Base-by-base conservation (phyloP, 2,888 invertebrate genomes). In the Autographa gamma region DNA sequence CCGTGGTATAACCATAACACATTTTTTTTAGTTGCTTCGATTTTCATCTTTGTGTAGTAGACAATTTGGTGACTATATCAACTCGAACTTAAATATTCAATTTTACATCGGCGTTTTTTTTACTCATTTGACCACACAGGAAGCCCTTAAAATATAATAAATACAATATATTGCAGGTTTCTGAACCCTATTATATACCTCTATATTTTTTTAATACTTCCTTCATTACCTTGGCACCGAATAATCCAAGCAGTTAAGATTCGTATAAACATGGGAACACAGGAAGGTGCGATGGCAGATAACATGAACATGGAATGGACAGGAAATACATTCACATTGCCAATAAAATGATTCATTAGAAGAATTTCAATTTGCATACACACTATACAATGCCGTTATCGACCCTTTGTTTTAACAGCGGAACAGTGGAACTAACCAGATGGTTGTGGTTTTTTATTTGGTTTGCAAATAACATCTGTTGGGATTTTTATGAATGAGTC, bases 271-370 rank as follows among this genome's bases (percentile, higher is more conserved):
- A 38, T 56, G 54, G 16, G 52, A 66, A 63, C 60, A 69, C 18
- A 60, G 38, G 76, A 74, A 79, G 66, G 66, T n/a, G 63, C 75
- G 80, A 82, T 77, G 66, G 64, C 38, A 74, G 76, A 79, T 77
- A 77, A 67, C 19, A 72, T 61, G 58, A 69, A 74, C 76, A 73
- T 67, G 65, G 41, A 74, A 73, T 67, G 65, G 63, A 69, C 76
- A 81, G 83, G 81, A 84, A 84, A 74, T 66, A 69, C 74, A 76
- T 78, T 82, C 78, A 78, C 79, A 71, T 66, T 63, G 80, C 77
- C 81, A 82, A 81, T 80, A 69, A 79, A 79, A 74, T 81, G 66
- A 80, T 71, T 81, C 81, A 83, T 78, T 71, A 71, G 63, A 67
- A 66, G 81, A 75, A 79, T 80, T 76, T 79, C 70, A 74, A 83